phyloP scores from a whole-genome alignment of 2,888 invertebrate species.

The Auanema freiburgensis region DNA sequence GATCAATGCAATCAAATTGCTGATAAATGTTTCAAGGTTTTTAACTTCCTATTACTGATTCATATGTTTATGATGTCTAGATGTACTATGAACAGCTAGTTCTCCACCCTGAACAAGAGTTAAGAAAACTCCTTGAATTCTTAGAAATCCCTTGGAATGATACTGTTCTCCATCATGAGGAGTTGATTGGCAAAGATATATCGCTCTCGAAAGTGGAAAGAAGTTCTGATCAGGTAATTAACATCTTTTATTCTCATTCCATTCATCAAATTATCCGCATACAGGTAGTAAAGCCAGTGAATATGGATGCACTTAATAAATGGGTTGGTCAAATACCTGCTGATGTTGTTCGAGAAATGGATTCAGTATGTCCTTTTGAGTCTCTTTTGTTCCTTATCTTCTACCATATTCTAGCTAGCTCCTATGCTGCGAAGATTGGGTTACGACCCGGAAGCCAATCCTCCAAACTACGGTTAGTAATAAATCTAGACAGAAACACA shows the following conservation, averaged over 20 bases:
- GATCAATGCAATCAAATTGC: constrained; percentile 75
- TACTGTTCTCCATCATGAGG: constrained; percentile 93
- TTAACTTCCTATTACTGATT: background rate
- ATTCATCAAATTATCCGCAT: constrained; percentile 5
- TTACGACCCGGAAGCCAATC: constrained; percentile 92
- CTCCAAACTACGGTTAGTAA: constrained; percentile 79
- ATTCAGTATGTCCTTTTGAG: constrained; percentile 17
- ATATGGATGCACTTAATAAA: constrained; percentile 82
- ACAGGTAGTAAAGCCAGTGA: constrained; percentile 89
- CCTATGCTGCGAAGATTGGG: constrained; percentile 67
- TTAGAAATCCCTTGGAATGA: constrained; percentile 92
- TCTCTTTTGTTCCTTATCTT: background rate
- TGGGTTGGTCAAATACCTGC: constrained; percentile 71
- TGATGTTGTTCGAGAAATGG: constrained; percentile 79
- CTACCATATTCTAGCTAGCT: constrained; percentile 39
- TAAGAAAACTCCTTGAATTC: constrained; percentile 84
- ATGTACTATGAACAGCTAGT: constrained; percentile 97
- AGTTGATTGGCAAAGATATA: constrained; percentile 83
- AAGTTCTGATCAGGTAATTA: constrained; percentile 42
- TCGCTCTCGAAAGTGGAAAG: constrained; percentile 56
- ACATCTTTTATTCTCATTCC: background rate
- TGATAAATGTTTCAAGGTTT: constrained; percentile 55
- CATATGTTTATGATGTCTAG: constrained; percentile 73
- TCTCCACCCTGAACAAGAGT: constrained; percentile 84
- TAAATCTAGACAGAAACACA: background rate